Conservation (phyloP, 2,797 vertebrate genomes). For the Gymnocypris eckloni region DNA sequence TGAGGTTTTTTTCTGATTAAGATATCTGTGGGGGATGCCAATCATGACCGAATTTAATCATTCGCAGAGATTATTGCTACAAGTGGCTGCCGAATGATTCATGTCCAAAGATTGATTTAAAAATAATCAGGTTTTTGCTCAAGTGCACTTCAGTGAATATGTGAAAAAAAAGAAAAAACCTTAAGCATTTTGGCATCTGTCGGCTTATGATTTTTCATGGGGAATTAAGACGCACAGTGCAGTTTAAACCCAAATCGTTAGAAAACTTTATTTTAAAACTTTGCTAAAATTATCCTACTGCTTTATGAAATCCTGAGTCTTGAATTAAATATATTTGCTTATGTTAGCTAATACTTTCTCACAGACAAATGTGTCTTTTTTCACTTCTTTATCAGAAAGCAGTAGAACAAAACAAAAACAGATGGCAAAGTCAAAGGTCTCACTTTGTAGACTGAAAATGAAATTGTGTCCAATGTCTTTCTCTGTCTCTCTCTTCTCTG, state of each 20-base stretch:
- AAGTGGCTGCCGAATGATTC: conserved; percentile 34
- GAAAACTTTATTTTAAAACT: conserved; percentile 13
- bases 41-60: conserved; percentile 28
- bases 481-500: background rate
- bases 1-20: conserved; percentile 23
- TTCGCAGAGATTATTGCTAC: conserved; percentile 37
- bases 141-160: conserved; percentile 46
- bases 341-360: background rate
- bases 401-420: conserved; percentile 20
- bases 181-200: background rate
- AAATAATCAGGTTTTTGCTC: conserved; percentile 40
- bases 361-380: conserved; percentile 7
- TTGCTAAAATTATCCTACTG: background rate
- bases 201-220: conserved; percentile 10
- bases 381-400: background rate
- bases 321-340: background rate
- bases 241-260: background rate
- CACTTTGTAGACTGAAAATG: conserved; percentile 27
- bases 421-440: conserved; percentile 29
- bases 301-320: background rate
- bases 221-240: background rate
- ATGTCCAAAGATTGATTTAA: conserved; percentile 39
- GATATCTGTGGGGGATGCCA: conserved; percentile 28
- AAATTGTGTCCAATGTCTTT: conserved; percentile 30
- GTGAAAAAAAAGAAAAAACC: background rate